Evolutionary conservation across 2,113 vertebrate genomes (phyloP).

Genomic region (Corapipo altera): DNA sequence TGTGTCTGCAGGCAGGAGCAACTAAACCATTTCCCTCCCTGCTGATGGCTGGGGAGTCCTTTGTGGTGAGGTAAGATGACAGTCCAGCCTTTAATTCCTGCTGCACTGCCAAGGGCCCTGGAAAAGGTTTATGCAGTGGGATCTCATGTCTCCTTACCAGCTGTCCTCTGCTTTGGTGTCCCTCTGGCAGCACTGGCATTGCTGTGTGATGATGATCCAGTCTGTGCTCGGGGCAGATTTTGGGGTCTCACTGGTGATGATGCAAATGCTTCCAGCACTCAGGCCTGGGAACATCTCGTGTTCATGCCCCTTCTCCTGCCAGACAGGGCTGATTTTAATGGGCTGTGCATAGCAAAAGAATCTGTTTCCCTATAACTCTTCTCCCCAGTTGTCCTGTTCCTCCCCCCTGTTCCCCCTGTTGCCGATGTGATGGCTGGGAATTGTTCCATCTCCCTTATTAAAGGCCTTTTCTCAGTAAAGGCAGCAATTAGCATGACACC

Average conservation of each 20-base stretch:
- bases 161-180: neutral
- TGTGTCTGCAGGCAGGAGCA: neutral
- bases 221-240: neutral
- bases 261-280: neutral
- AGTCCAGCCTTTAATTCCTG: neutral
- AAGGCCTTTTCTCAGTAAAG: neutral
- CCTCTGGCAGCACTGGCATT: neutral
- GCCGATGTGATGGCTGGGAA: neutral
- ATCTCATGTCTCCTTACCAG: accelerated
- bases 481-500: neutral
- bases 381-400: neutral
- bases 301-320: neutral
- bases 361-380: neutral
- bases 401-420: neutral
- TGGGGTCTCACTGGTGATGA: neutral
- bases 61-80: neutral
- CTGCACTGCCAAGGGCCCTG: neutral
- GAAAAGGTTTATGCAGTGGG: neutral
- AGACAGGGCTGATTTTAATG: neutral
- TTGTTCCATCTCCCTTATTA: neutral
- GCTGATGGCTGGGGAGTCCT: neutral
- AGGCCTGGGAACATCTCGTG: neutral
- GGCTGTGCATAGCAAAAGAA: neutral
- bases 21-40: neutral
- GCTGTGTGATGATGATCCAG: accelerated